Conservation (phyloP, 2,113 vertebrate species). For the Lampris megalopsis region DNA sequence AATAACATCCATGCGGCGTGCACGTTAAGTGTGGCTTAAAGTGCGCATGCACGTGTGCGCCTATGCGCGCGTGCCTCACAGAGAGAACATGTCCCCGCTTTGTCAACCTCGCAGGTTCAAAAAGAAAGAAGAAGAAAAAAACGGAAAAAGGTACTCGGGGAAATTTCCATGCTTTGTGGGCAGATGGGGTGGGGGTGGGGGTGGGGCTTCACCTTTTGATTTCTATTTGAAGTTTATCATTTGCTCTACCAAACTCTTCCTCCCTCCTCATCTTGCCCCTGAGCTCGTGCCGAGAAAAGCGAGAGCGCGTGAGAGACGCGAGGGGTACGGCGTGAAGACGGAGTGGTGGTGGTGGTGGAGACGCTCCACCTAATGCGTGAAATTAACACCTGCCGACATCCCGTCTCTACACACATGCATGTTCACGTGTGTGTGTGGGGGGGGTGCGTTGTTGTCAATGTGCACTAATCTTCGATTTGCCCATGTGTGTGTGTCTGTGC, state of each 20-base stretch:
- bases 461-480: neutral
- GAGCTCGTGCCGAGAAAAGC: slow-evolving; percentile 57
- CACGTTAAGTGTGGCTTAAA: slow-evolving; percentile 64
- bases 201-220: slow-evolving; percentile 68
- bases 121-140: neutral
- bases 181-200: slow-evolving; percentile 26
- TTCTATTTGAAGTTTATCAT: slow-evolving; percentile 72
- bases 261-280: slow-evolving; percentile 39
- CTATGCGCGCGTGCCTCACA: slow-evolving; percentile 13
- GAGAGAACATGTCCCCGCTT: slow-evolving; percentile 58
- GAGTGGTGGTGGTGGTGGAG: slow-evolving; percentile 31
- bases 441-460: neutral
- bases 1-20: slow-evolving; percentile 53
- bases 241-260: slow-evolving; percentile 25
- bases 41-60: slow-evolving; percentile 24
- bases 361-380: slow-evolving; percentile 82
- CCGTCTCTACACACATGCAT: slow-evolving; percentile 4
- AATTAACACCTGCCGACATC: slow-evolving; percentile 85
- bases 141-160: slow-evolving; percentile 41
- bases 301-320: slow-evolving; percentile 66
- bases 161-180: slow-evolving; percentile 49
- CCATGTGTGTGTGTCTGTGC: neutral
- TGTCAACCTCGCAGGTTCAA: slow-evolving; percentile 40
- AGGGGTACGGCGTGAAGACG: slow-evolving; percentile 29
- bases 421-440: slow-evolving; percentile 25